phyloP scores from a whole-genome alignment of 2,797 vertebrate species.

The Tapirus indicus region DNA sequence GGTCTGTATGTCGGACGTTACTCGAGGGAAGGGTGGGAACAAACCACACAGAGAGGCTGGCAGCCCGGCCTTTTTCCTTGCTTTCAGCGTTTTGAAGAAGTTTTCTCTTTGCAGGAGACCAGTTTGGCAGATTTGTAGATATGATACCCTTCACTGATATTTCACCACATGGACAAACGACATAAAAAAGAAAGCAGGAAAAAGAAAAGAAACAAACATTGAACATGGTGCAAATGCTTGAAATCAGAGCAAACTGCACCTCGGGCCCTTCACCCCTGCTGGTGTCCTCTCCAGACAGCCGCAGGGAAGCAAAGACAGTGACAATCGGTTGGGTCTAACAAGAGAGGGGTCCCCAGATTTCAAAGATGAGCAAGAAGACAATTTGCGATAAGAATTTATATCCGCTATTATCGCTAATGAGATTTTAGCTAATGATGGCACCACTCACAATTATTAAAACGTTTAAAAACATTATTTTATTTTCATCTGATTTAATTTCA shows the following conservation, averaged over 20 bases:
- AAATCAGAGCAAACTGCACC: fast-evolving
- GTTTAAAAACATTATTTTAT: background rate
- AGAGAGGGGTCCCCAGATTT: background rate
- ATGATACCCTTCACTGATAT: background rate
- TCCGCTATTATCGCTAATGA: background rate
- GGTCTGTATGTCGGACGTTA: background rate
- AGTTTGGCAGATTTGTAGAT: background rate
- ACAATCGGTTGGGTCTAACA: fast-evolving
- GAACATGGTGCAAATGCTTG: fast-evolving
- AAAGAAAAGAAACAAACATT: background rate
- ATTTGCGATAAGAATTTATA: background rate
- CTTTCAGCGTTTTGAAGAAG: background rate
- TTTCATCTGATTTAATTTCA: background rate
- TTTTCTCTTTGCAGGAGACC: background rate
- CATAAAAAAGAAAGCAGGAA: background rate
- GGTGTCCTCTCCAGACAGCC: fast-evolving
- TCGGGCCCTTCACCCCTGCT: fast-evolving
- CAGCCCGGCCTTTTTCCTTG: background rate
- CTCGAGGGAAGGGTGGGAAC: background rate
- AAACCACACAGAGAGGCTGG: background rate
- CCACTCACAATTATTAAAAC: background rate
- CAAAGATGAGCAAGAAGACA: background rate
- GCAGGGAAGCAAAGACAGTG: fast-evolving
- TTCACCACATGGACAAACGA: background rate
- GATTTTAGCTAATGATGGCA: background rate